Base-by-base conservation (phyloP, 2,797 vertebrate genomes). In the Acanthiza pusilla region DNA sequence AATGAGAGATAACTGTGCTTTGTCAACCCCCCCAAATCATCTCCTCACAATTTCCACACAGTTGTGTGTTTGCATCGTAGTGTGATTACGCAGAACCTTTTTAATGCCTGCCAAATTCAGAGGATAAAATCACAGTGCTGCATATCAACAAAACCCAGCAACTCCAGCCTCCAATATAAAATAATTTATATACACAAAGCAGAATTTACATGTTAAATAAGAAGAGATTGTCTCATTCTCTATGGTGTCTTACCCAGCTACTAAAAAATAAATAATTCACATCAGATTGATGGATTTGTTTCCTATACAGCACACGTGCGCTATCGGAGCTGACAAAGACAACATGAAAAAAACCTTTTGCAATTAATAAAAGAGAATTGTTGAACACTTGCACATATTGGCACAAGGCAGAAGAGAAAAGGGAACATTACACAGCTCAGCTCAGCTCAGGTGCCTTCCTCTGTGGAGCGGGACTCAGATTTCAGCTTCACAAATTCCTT, bases 401-500 rank as follows among this genome's bases (percentile, higher is more conserved):
- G 98, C 98, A 99, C 98, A 94, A 98, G 97, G 93, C 96, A 95
- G 95, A 88, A 34, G 72, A 80, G 74, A 77, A 76, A 76, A 42
- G 76, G 72, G 58, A 88, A 91, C 42, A 32, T 45, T 38, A 95
- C 53, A 76, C 22, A 60, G 65, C 77, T 32, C 62, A 72, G 85
- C 75, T 32, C 62, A 72, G 85, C 75, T 98, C 98, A 99, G 97
- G 99, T 99, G 78, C 98, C 99, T 96, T 99, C 99, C 95, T 99
- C 99, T 0, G 97, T 97, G 8, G 99, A 99, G 40, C 99, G 99
- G 4, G 98, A 99, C 91, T 99, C 99, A 0, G 99, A 99, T 96
- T 99, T 99, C 88, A 99, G 98, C 96, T 98, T 98, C 45, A 99
- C 99, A 13, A 99, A 99, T 97, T 99, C 99, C 94, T 98, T 99